Percentiles rank a stretch among this genome's conserved stretches.
phyloP scores from a whole-genome alignment of 2,888 invertebrate genomes.

The Pterostichus madidus region DNA sequence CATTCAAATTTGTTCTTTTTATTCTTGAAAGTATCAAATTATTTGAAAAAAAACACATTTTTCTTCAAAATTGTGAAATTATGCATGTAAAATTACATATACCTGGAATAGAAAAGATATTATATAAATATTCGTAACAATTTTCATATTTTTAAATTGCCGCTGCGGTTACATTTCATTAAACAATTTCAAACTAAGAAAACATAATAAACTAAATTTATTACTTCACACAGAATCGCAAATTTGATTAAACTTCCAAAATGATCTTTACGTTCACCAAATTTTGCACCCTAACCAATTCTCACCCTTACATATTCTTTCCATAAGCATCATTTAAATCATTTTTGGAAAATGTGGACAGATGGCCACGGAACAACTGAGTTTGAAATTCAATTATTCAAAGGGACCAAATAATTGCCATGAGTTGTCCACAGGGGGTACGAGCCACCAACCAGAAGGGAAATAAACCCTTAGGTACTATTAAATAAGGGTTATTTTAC shows the following conservation, averaged over 20 bases:
- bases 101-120: no score
- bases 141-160: slow-evolving; percentile 6
- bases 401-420: slow-evolving; percentile 78
- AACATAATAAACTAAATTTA: background rate
- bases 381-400: slow-evolving; percentile 78
- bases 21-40: no score
- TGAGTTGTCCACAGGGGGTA: slow-evolving; percentile 74
- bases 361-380: slow-evolving; percentile 77
- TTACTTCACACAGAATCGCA: slow-evolving; percentile 21
- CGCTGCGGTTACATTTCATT: slow-evolving; percentile 3
- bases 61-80: no score
- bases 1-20: no score
- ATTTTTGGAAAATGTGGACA: slow-evolving; percentile 71
- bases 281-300: background rate
- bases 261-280: slow-evolving; percentile 42
- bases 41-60: no score
- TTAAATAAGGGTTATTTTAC: slow-evolving; percentile 67
- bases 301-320: slow-evolving; percentile 48
- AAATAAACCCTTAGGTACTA: slow-evolving; percentile 65
- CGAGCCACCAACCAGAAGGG: slow-evolving; percentile 69
- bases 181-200: slow-evolving; percentile 4
- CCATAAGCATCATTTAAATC: slow-evolving; percentile 15
- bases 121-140: no score
- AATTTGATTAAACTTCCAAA: slow-evolving; percentile 58
- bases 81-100: no score